Evolutionary conservation across 2,797 vertebrate species (phyloP), one percentile per base, ranked within the genome.

Genomic region (Myiotriccus ornatus): DNA sequence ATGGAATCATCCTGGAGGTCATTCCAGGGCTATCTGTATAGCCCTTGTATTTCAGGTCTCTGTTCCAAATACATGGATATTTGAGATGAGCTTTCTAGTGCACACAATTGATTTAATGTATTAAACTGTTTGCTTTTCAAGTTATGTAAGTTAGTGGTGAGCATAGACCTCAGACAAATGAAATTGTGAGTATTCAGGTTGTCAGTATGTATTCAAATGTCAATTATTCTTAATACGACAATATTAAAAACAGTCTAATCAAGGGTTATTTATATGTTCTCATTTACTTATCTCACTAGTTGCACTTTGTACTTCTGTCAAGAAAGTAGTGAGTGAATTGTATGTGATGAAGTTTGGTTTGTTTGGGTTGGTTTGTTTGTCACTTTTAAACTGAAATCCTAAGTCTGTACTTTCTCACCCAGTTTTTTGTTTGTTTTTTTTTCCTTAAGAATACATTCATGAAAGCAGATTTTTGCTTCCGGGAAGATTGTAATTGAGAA

Each of bases 81-180:
- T 91, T 84, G 65, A 88, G 65, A 69, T 79, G 76, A 88, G 63
- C 49, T 93, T 90, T 95, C 30, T 63, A 87, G 43, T 67, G 63
- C 27, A 56, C 44, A n/a, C 74, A 59, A 21, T 65, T 91, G 63
- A 92, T 91, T 69, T 69, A 52, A 67, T 55, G 21, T 84, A 73
- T 69, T 70, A 86, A 91, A 82, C 47, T 44, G 24, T 68, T 87
- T 69, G 39, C 52, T 90, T 90, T 92, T 76, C 35, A 94, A 60
- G 55, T 82, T 91, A 39, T 16, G 1, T 67, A 89, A 90, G 41
- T 91, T 79, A 65, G 22, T 57, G 50, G 57, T 84, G 76, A 93
- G 37, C 44, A 22, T 35, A 90, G 35, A 23, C 44, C 35, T 93
- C 50, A 84, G 50, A 68, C 16, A 81, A 81, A 79, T 88, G 39